Evolutionary conservation across 2,888 invertebrate genomes (phyloP).

Genomic region (Amphiduros pacificus): DNA sequence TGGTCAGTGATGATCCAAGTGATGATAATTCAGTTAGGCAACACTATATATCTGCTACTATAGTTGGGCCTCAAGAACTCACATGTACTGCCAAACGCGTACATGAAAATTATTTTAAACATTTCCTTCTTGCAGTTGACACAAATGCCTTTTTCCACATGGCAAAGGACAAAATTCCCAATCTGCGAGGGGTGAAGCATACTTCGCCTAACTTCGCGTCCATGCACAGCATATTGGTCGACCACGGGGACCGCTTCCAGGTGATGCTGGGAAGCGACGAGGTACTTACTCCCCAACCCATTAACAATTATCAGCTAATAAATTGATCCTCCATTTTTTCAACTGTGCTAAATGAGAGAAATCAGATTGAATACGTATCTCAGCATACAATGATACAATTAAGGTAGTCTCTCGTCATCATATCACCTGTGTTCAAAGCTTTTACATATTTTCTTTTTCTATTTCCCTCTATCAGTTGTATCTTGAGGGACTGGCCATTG

Average conservation of each 20-base stretch:
- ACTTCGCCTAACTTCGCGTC: constrained; percentile 61
- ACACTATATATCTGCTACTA: no score
- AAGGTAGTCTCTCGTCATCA: no score
- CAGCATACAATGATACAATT: no score
- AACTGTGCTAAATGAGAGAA: no score
- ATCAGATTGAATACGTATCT: no score
- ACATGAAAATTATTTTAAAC: background rate
- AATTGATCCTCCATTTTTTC: no score
- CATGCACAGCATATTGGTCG: constrained; percentile 21
- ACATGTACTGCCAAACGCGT: no score
- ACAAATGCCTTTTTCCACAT: constrained; percentile 45
- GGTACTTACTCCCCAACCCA: constrained; percentile 37
- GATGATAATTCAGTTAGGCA: no score
- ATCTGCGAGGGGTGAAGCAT: constrained; percentile 81
- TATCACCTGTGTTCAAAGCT: no score
- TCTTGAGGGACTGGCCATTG: constrained; percentile 42
- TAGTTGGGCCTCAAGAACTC: no score
- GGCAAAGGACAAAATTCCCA: constrained; percentile 68
- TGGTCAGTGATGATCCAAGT: no score
- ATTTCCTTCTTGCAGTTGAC: constrained; percentile 34
- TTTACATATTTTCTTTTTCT: no score
- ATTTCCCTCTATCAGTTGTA: constrained; percentile 50
- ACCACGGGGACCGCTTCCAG: constrained; percentile 32
- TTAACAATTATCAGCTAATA: background rate
- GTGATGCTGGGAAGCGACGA: constrained; percentile 47